These are phyloP conservation scores for Stenotaenia linearis DNA, from an alignment of 2,888 invertebrate species.

Conservation along the genomic window DNA sequence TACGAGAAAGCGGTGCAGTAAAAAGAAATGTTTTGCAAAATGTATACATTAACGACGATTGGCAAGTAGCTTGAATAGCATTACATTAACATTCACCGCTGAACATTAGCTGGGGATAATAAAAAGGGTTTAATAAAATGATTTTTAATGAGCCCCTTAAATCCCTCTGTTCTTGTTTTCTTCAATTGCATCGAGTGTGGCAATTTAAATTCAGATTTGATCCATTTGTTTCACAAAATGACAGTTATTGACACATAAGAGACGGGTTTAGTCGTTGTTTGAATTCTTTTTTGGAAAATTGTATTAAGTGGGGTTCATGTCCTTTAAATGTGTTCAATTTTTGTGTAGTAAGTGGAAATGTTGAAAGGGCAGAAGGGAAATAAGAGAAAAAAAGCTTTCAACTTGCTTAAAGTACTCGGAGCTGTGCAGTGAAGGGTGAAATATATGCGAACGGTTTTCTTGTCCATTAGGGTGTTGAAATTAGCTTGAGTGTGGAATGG, in stretches of 20 bases:
- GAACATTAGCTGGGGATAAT: not conserved
- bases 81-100: not conserved
- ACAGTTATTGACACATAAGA: not conserved
- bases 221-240: not conserved
- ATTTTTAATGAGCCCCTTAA: not conserved
- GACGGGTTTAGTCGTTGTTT: not conserved
- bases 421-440: not conserved
- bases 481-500: not conserved
- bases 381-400: not conserved
- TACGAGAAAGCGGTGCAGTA: not conserved
- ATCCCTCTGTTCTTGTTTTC: not conserved
- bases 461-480: not conserved
- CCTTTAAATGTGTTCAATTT: not conserved
- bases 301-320: not conserved
- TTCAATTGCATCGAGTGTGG: not conserved
- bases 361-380: not conserved
- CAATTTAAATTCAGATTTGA: slow-evolving; percentile 7
- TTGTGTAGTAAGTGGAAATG: not conserved
- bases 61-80: not conserved
- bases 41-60: no score
- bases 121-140: not conserved
- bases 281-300: not conserved
- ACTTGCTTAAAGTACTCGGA: not conserved
- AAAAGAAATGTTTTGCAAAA: not conserved
- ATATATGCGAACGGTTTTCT: not conserved